Base-by-base conservation (phyloP, 92 coral and sea anemone genomes). In the Phenganax subtilis region DNA sequence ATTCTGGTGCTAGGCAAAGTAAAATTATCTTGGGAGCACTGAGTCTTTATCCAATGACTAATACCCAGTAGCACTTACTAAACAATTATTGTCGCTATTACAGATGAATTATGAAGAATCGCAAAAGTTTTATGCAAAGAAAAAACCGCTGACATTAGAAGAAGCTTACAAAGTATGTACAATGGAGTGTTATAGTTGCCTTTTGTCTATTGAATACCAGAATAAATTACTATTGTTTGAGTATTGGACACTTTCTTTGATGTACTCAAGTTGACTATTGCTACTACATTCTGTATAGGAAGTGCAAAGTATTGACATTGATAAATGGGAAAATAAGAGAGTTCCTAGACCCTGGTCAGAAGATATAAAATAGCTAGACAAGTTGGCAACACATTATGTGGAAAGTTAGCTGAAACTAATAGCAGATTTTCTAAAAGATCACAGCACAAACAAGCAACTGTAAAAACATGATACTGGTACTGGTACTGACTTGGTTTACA, bases 271-370 rank as follows among this genome's bases (percentile, higher is more conserved):
- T 55, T 55, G 2, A 6, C 25, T 7, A 61, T 17, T 61, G 67
- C 27, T 62, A 12, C 9, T 65, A 25, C 27, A 53, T 25, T 30
- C 6, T 17, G 29, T 82, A 71, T 68, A 96, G 99, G 92, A 90
- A 82, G 71, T 90, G 8, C 82, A 87, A 30, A 89, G 86, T 51
- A 84, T 96, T 54, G 88, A 96, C 76, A 96, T 96, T 76, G 89
- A 87, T 55, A 84, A 83, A 25, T 96, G 99, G 99, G 93, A 92
- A 86, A 96, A 96, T 85, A 96, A 96, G 75, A 82, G 99, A 86
- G 99, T 97, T 25, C 99, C 99, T 47, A 84, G 99, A 72, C 99
- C 99, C 0, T 93, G 98, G 98, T 53, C 83, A 47, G 83, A 79
- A 79, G 83, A 79, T 79, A 37, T 37, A 37, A 79, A 57, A 69